Percentiles rank a stretch among this genome's conserved stretches.
These are phyloP conservation scores for Sepiola atlantica DNA, from an alignment of 2,888 invertebrate species.

Conservation along the genomic window DNA sequence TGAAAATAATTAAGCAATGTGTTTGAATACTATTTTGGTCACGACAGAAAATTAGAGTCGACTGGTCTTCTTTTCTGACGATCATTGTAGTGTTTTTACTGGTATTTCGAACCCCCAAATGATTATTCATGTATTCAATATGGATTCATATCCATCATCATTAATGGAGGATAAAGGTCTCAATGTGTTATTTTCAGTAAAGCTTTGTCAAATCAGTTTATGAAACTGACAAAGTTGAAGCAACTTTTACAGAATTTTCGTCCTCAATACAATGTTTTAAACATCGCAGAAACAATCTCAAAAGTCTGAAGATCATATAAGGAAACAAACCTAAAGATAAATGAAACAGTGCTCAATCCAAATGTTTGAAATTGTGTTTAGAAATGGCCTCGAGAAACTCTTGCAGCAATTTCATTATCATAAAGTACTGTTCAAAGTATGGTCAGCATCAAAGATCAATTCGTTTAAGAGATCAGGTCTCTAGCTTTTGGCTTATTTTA, in stretches of 20 bases:
- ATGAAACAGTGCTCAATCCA: neutral
- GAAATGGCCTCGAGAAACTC: neutral
- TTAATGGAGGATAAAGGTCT: neutral
- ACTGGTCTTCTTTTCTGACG: too few species aligned
- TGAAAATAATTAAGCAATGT: too few species aligned
- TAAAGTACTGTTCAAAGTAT: neutral
- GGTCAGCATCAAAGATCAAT: neutral
- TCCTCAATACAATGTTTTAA: too few species aligned
- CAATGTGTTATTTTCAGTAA: neutral
- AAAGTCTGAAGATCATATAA: too few species aligned
- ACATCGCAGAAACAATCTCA: too few species aligned
- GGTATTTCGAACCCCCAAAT: neutral
- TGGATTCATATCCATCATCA: neutral
- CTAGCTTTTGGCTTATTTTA: neutral
- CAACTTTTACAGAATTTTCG: too few species aligned
- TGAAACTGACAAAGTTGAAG: too few species aligned
- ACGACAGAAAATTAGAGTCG: too few species aligned
- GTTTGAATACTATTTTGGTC: too few species aligned
- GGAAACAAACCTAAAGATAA: too few species aligned
- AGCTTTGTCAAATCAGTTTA: too few species aligned
- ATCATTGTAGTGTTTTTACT: too few species aligned
- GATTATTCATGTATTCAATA: slow-evolving; percentile 6
- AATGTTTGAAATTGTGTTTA: neutral
- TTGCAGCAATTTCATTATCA: neutral
- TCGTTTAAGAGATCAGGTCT: neutral